Percentiles rank a stretch among this genome's conserved stretches.
Evolutionary conservation across 2,113 vertebrate genomes (phyloP).

Genomic region (Menidia beryllina): DNA sequence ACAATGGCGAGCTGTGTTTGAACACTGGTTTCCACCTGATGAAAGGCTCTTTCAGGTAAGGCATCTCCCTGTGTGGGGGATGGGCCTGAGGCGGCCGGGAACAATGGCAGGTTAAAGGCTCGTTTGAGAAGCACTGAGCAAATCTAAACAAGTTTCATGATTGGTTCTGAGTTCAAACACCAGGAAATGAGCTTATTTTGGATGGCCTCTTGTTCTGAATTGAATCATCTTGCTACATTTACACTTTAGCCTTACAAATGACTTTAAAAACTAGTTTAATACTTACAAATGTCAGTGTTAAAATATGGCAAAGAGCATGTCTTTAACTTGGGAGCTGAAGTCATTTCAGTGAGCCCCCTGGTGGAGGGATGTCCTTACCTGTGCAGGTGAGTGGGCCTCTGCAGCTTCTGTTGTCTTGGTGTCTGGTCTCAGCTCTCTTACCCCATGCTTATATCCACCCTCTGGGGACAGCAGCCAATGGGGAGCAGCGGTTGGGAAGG

Average conservation of each 20-base stretch:
- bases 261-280: too few relatives aligned
- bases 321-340: too few relatives aligned
- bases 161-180: neutral
- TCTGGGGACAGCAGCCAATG: conserved; percentile 33
- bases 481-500: neutral
- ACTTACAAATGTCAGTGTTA: too few relatives aligned
- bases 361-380: too few relatives aligned
- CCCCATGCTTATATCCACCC: conserved; percentile 66
- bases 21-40: conserved; percentile 40
- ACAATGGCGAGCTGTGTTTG: conserved; percentile 36
- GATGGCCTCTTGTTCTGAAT: neutral
- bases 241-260: too few relatives aligned
- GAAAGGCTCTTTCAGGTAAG: conserved; percentile 26
- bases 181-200: neutral
- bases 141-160: neutral
- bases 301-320: too few relatives aligned
- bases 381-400: conserved; percentile 51
- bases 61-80: conserved; percentile 20
- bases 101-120: conserved; percentile 20
- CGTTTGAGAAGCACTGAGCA: neutral
- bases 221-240: neutral
- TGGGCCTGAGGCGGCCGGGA: conserved; percentile 5
- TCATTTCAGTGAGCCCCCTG: too few relatives aligned
- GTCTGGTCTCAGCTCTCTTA: conserved; percentile 48
- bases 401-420: conserved; percentile 35